Evolutionary conservation across 2,888 invertebrate species (phyloP), one percentile per base, ranked within the genome.

Genomic region (Hypercompe scribonia): DNA sequence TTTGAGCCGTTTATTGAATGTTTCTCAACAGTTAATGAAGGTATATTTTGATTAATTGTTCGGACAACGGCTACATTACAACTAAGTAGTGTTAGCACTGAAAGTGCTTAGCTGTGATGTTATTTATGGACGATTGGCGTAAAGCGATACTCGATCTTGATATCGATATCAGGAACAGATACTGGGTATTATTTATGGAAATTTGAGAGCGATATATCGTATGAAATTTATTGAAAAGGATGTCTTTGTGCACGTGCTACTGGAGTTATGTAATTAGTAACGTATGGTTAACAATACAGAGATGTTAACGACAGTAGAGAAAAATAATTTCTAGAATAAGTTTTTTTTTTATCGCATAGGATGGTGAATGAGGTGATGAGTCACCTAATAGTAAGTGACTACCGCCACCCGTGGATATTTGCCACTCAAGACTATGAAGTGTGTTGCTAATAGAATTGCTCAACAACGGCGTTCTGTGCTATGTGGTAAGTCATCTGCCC

Each of bases 31-130:
- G 34, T 34, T 46, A 33, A 28, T 63, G n/a, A 63, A 66, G 34
- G 67, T 63, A 7, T 39, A 46, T 68, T 66, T 28, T 61, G 67
- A 72, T 72, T 68, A 68, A 64, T 72, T 46, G 33, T 33, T 68
- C 54, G 61, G 33, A 68, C 63, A 68, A 65, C 28, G 33, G 58
- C 61, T 61, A 5, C 42, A 10, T 21, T 68, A 13, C 33, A 68
- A 68, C 64, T 33, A 39, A 67, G 28, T 63, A 36, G 31, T 8
- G 2, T 71, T 46, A 46, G 61, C 18, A 7, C 18, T 71, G 7
- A 61, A 68, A 68, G 63, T 28, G 64, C 72, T 72, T 68, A 64
- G 39, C 39, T 64, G 50, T 68, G 10, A 72, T 68, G 31, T 67
- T 63, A 68, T 68, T 68, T 46, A 72, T 33, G 46, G 33, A 71